Base-by-base conservation (phyloP, 2,888 invertebrate genomes). In the Phengaris arion region DNA sequence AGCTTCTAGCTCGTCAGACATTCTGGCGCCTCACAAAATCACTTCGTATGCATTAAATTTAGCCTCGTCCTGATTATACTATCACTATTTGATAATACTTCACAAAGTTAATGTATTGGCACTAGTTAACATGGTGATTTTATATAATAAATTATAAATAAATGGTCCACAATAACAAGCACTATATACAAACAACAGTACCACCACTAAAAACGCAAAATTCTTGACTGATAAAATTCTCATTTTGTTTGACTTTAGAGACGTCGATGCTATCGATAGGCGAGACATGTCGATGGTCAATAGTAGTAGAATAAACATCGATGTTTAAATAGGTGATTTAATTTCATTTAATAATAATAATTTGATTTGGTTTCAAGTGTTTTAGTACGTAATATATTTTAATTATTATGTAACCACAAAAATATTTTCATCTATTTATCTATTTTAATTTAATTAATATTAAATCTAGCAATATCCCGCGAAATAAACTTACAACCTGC, bases 1-100 rank as follows among this genome's bases (percentile, higher is more conserved):
- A 77, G 93, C 92, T 79, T 93, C 93, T 10, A 90, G 85, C 84
- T 93, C 93, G 84, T 93, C 93, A 92, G 93, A 93, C 93, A 93
- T 93, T 83, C 91, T 91, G 92, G 92, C 90, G 91, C 91, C 91
- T 74, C 76, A 78, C 72, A 77, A 77, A 77, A 77, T 77, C 52
- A 76, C 55, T 59, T 59, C 75, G 59, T 73, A 72, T 68, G 15
- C 64, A 72, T 75, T 69, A 77, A 70, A 75, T 57, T 69, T 75
- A 13, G 13, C 46, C 13, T 52, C 54, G 54, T 54, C 9, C 54
- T 54, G 48, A 10, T 35, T 72, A 72, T 12, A 72, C 5, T 7
- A 68, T 2, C 8, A 6, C 13, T 54, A 72, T 54, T 72, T 12
- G 35, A 54, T 54, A 35, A 54, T 35, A 12, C 48, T 69, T 22